These are phyloP conservation scores for Epinotia ramella DNA, from an alignment of 2,888 invertebrate genomes.

Conservation along the genomic window DNA sequence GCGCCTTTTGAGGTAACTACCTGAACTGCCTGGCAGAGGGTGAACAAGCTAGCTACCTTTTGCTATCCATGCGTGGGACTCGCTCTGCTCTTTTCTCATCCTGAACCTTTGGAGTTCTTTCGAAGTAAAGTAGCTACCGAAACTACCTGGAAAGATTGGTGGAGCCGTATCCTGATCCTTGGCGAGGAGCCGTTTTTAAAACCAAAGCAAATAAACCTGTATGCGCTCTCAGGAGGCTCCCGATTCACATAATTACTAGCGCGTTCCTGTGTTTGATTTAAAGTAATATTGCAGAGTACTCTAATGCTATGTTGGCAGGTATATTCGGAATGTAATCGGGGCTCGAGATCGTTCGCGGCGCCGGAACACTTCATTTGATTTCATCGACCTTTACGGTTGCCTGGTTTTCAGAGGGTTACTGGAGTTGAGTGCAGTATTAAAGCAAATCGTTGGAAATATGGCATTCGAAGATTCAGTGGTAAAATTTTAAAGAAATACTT, in stretches of 20 bases:
- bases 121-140: conserved; percentile 81
- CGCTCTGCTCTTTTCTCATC: conserved; percentile 95
- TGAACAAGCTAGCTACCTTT: conserved; percentile 87
- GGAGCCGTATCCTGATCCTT: too few relatives aligned
- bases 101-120: conserved; percentile 97
- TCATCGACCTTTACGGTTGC: not conserved
- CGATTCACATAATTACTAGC: too few relatives aligned
- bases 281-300: not conserved
- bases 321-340: not conserved
- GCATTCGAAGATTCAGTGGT: not conserved
- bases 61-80: conserved; percentile 93
- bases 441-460: not conserved
- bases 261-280: too few relatives aligned
- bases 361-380: conserved; percentile 12
- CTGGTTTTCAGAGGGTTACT: not conserved
- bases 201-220: too few relatives aligned
- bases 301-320: not conserved
- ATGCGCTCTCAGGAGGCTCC: too few relatives aligned
- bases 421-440: not conserved
- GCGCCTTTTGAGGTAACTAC: conserved; percentile 93
- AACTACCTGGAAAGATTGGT: too few relatives aligned
- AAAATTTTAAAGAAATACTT: not conserved
- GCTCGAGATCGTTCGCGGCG: not conserved
- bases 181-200: too few relatives aligned
- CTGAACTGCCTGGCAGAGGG: conserved; percentile 88